Percentiles rank a stretch among this genome's conserved stretches.
phyloP scores from a whole-genome alignment of 2,797 vertebrate genomes.

The Parauchenoglanis ngamensis region DNA sequence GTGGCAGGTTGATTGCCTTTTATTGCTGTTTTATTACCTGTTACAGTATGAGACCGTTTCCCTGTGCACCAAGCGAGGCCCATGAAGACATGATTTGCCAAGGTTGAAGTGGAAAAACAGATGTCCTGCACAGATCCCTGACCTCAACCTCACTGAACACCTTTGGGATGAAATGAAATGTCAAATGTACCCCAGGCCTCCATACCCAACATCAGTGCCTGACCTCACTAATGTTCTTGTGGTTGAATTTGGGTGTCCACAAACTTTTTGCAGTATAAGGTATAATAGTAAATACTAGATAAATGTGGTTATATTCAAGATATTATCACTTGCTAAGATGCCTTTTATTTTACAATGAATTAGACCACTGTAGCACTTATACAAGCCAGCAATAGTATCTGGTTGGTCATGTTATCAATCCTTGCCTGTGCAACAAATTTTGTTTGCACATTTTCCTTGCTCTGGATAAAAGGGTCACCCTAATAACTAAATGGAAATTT shows the following conservation, averaged over 20 bases:
- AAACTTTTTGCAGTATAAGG: background rate
- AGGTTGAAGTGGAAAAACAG: background rate
- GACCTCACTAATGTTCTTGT: background rate
- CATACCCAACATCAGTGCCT: background rate
- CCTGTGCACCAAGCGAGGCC: background rate
- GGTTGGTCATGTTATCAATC: background rate
- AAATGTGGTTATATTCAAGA: background rate
- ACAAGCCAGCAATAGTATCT: too few species aligned
- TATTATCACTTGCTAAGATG: background rate
- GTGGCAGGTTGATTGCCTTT: too few species aligned
- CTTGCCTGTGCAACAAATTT: background rate
- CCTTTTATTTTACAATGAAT: background rate
- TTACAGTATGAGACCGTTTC: background rate
- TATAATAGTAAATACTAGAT: background rate
- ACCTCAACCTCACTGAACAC: too few species aligned
- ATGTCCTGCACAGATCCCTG: too few species aligned
- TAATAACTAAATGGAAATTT: background rate
- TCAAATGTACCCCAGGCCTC: background rate
- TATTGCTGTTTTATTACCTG: too few species aligned
- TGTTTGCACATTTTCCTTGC: background rate
- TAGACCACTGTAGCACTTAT: background rate
- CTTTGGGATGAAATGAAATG: too few species aligned
- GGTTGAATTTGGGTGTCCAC: background rate
- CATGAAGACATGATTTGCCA: background rate
- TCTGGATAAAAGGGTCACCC: background rate